A percentile compares a stretch with the other conserved stretches of the same genome.
Evolutionary conservation across 2,113 vertebrate genomes (phyloP).

Genomic region (Sebastes fasciatus): DNA sequence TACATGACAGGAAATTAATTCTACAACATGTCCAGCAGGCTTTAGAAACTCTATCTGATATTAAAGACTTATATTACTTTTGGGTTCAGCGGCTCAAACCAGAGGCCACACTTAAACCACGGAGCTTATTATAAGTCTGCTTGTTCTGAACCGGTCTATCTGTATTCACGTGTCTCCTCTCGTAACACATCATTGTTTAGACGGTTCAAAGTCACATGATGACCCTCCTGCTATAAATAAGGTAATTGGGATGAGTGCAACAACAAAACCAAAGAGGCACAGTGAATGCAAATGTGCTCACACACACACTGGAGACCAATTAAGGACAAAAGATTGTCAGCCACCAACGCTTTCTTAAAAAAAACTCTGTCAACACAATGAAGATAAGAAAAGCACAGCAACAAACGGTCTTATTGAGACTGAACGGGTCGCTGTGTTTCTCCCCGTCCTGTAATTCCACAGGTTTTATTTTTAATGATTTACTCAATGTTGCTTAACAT

Average conservation of each 20-base stretch:
- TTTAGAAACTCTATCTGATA: neutral
- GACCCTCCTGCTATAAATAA: constrained; percentile 42
- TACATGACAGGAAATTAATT: constrained; percentile 32
- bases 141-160: neutral
- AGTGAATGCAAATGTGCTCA: constrained; percentile 33
- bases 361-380: constrained; percentile 4
- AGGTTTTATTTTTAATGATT: no score
- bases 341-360: neutral
- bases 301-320: constrained; percentile 59
- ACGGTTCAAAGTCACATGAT: constrained; percentile 29
- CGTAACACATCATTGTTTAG: constrained; percentile 7
- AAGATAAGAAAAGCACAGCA: constrained; percentile 2
- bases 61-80: no score
- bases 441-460: no score
- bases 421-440: neutral
- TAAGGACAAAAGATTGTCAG: constrained; percentile 38
- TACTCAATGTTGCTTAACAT: no score
- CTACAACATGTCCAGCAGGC: neutral
- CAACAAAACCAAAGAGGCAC: constrained; percentile 33
- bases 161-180: neutral
- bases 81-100: no score
- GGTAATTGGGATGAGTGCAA: constrained; percentile 42
- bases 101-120: no score
- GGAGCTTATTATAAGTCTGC: neutral
- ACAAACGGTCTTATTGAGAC: neutral